Evolutionary conservation across 2,888 invertebrate genomes (phyloP), one percentile per base, ranked within the genome.

Genomic region (Microctonus hyperodae): DNA sequence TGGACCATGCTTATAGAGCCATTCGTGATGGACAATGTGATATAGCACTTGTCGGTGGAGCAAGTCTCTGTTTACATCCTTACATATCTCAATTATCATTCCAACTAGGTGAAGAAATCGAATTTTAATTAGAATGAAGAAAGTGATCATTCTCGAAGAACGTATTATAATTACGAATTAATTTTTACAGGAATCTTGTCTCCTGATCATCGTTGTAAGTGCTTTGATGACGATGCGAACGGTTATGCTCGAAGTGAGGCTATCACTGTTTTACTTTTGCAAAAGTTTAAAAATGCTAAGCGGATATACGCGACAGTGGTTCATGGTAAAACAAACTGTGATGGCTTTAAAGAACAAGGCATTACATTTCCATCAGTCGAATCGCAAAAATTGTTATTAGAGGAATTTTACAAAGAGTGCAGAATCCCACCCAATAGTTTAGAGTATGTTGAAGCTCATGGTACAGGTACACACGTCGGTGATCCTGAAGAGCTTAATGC

Each of bases 401-500:
- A 83, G 50, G 87, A 89, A 69, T 87, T 89, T 59, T 92, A 92
- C 77, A 75, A 83, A 0, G 88, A 90, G 75, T 87, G 87, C 13
- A 84, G 85, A 4, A 76, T 92, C 5, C 81, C 88, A 44, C 90
- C 91, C 0, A 76, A 80, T 23, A 73, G 78, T 0, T 86, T 92
- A 0, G 84, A 86, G 40, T 92, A 88, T 76, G 85, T 92, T 22
- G 92, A 92, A 80, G 90, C 90, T 35, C 90, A 90, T 75, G 92
- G 93, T 71, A 93, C 93, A 65, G 93, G 93, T 69, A 93, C 93
- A 0, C 87, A 86, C 70, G 92, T 94, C 2, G 96, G 97, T 20
- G 98, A 98, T 85, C 96, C 97, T 0, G 95, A 96, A 81, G 98
- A 98, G 84, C 86, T 95, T 65, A 87, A 90, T 73, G 93, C 95